Evolutionary conservation across 1,140 invertebrate species (phyloP), one percentile per base, ranked within the genome.

Genomic region (Bombus waltoni): DNA sequence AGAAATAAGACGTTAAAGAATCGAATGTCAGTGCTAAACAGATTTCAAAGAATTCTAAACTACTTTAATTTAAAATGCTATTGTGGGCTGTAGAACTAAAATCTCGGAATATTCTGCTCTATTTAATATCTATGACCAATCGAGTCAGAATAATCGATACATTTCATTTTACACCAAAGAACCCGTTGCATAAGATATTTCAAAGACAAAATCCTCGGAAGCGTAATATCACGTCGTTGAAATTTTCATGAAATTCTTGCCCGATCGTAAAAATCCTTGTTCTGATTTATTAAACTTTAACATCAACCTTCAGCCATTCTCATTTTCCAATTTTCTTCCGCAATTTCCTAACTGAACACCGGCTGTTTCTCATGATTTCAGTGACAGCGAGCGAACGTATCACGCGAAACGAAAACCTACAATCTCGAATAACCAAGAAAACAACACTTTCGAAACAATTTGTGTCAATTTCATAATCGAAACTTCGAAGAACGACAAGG

Each of bases 251-350:
- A 32, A 73, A 47, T 47, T 47, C 42, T 18, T 6, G 8, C 9
- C 28, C 18, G 15, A 3, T 74, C 44, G 32, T 53, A 53, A 74
- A 53, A 74, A 35, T 53, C 13, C 47, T 25, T 18, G 5, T 18
- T 2, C n/a, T 47, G 72, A 74, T 53, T 74, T 53, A 35, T 73
- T 6, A 8, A 13, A 44, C 10, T 25, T 22, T 18, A 35, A 22
- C 42, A n/a, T 13, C 40, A 22, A 22, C 73, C 28, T 28, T 74
- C 40, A 4, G 6, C 28, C 9, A 10, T n/a, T 44, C 32, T 74
- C n/a, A 74, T 53, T 74, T 44, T 53, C 73, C 73, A 35, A 74
- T 74, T 74, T 74, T 53, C 44, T 13, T 9, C 42, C 22, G 44
- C 73, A 53, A 74, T 53, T 74, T 74, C 25, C n/a, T 35, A 74